These are phyloP conservation scores for Drosophila longiperda DNA, from an alignment of 2,888 invertebrate genomes.

Conservation along the genomic window DNA sequence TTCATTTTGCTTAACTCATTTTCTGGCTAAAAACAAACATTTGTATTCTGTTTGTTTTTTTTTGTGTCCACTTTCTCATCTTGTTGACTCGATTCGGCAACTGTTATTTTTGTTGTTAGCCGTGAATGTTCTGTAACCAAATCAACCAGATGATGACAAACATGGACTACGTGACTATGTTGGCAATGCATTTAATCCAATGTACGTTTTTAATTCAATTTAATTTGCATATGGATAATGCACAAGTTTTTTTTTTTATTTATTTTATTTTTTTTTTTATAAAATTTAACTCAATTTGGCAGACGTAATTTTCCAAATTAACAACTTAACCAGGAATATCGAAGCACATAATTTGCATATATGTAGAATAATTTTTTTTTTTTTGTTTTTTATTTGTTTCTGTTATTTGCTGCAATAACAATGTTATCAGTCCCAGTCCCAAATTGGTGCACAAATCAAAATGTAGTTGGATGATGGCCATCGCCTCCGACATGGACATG, in stretches of 20 bases:
- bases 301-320: slow-evolving; percentile 18
- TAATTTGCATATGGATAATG: neutral
- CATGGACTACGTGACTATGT: slow-evolving; percentile 3
- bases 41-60: neutral
- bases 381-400: neutral
- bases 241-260: too few species aligned
- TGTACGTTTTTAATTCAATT: neutral
- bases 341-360: slow-evolving; percentile 4
- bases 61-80: slow-evolving; percentile 19
- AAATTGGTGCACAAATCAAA: slow-evolving; percentile 66
- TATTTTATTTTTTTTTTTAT: neutral
- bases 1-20: neutral
- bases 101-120: slow-evolving; percentile 1
- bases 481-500: neutral
- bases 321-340: neutral
- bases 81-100: slow-evolving; percentile 12
- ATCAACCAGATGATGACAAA: slow-evolving; percentile 37
- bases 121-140: slow-evolving; percentile 8
- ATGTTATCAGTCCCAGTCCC: slow-evolving; percentile 58
- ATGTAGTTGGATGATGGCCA: slow-evolving; percentile 55
- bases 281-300: neutral
- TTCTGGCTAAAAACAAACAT: neutral
- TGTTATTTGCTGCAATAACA: slow-evolving; percentile 44
- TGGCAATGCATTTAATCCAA: slow-evolving; percentile 16
- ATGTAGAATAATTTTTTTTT: slow-evolving; percentile 24